Evolutionary conservation across 2,797 vertebrate species (phyloP).

Genomic region (Danio aesculapii): DNA sequence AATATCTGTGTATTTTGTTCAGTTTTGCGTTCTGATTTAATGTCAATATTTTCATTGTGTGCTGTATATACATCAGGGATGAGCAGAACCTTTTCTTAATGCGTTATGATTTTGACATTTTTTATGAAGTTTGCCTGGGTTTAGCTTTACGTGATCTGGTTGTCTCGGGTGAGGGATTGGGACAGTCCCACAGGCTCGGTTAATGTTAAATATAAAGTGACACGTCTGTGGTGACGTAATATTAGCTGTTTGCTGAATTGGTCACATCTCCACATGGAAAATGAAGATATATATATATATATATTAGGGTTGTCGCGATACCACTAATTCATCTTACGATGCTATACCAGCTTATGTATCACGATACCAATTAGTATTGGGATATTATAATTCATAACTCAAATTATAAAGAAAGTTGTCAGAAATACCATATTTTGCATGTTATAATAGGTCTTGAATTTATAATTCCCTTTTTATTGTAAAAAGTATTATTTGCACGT

Average conservation of each 20-base stretch:
- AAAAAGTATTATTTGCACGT: no score
- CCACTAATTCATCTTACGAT: no score
- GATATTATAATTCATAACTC: no score
- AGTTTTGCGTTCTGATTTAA: slow-evolving; percentile 6
- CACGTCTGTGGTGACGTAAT: slow-evolving; percentile 5
- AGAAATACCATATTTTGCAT: no score
- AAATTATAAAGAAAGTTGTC: no score
- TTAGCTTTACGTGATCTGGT: slow-evolving; percentile 56
- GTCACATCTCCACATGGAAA: not conserved
- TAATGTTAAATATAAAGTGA: slow-evolving; percentile 27
- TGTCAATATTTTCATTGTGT: not conserved
- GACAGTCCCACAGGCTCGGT: slow-evolving; percentile 59
- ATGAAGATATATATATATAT: not conserved
- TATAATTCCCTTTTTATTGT: no score
- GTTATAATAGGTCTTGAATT: no score
- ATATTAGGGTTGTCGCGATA: no score
- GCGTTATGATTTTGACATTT: no score
- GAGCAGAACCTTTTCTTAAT: not conserved
- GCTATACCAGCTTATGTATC: no score
- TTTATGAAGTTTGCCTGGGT: no score
- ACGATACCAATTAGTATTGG: no score
- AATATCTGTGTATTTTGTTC: not conserved
- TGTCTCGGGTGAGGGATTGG: slow-evolving; percentile 79
- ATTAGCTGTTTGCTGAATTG: slow-evolving; percentile 20
- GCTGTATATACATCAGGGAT: not conserved